phyloP scores from a whole-genome alignment of 1,140 invertebrate species.

The Littorina saxatilis region DNA sequence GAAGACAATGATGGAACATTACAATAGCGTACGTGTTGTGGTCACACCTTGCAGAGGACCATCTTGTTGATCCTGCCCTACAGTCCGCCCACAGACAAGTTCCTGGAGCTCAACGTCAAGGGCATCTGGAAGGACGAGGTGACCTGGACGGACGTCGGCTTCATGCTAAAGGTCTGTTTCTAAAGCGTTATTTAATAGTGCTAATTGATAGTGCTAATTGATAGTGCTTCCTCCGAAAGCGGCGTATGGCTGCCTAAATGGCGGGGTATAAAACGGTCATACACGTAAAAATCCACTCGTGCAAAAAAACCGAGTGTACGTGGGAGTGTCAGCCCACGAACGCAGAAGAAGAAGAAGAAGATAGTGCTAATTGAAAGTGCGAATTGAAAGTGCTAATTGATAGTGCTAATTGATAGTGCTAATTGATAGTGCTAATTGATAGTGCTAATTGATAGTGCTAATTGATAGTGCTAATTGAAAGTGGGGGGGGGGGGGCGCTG shows the following conservation, averaged over 20 bases:
- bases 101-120: constrained; percentile 65
- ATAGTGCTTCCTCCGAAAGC: too few species aligned
- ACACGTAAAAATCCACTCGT: too few species aligned
- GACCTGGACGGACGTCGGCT: constrained; percentile 66
- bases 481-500: background rate
- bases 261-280: too few species aligned
- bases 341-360: too few species aligned
- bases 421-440: too few species aligned
- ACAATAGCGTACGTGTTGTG: background rate
- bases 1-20: background rate
- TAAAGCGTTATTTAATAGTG: too few species aligned
- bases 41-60: constrained; percentile 48
- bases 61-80: constrained; percentile 62
- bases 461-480: background rate
- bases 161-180: constrained; percentile 58
- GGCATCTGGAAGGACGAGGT: constrained; percentile 63
- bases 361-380: background rate
- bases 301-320: too few species aligned
- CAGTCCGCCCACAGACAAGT: constrained; percentile 53
- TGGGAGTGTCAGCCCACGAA: too few species aligned
- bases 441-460: background rate
- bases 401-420: background rate
- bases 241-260: too few species aligned
- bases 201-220: too few species aligned
- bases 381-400: background rate